phyloP scores from a whole-genome alignment of 2,888 invertebrate species.

The Chaetoderma sp. region DNA sequence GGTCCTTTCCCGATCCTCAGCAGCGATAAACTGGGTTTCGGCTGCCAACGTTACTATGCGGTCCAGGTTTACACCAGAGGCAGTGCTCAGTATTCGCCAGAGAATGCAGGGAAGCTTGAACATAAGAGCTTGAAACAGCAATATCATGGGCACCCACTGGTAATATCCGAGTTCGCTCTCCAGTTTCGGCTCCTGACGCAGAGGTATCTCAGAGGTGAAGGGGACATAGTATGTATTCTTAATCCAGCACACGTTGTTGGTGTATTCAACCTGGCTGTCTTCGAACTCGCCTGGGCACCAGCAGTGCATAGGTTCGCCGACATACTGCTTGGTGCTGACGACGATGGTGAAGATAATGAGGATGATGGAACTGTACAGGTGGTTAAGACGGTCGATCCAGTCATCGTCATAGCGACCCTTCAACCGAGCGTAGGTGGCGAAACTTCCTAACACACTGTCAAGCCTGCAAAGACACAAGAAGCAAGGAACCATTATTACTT shows the following conservation, averaged over 20 bases:
- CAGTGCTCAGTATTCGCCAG: conserved; percentile 69
- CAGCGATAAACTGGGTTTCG: conserved; percentile 69
- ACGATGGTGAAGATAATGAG: conserved; percentile 91
- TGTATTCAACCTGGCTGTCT: conserved; percentile 72
- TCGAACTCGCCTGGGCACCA: conserved; percentile 73
- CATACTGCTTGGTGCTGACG: conserved; percentile 94
- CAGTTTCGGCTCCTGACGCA: conserved; percentile 63
- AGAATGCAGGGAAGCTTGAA: conserved; percentile 71
- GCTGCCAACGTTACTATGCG: conserved; percentile 69
- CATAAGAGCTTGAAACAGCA: conserved; percentile 71
- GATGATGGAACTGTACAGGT: conserved; percentile 74
- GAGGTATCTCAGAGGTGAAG: conserved; percentile 69
- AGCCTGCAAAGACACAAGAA: conserved; percentile 47
- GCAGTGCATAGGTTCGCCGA: conserved; percentile 97
- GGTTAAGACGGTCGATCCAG: conserved; percentile 70
- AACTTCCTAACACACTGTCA: conserved; percentile 65
- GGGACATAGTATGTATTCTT: conserved; percentile 72
- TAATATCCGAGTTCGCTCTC: conserved; percentile 70
- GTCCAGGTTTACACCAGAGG: conserved; percentile 64
- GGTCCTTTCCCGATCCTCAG: conserved; percentile 67
- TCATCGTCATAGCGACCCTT: conserved; percentile 69
- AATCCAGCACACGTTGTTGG: conserved; percentile 73
- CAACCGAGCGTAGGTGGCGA: conserved; percentile 63
- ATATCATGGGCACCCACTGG: conserved; percentile 71
- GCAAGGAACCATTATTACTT: too few relatives aligned